Percentiles rank a stretch among this genome's conserved stretches.
Evolutionary conservation across 23 tunicate genomes (phyloP).

Genomic region (Ascidia mentula): DNA sequence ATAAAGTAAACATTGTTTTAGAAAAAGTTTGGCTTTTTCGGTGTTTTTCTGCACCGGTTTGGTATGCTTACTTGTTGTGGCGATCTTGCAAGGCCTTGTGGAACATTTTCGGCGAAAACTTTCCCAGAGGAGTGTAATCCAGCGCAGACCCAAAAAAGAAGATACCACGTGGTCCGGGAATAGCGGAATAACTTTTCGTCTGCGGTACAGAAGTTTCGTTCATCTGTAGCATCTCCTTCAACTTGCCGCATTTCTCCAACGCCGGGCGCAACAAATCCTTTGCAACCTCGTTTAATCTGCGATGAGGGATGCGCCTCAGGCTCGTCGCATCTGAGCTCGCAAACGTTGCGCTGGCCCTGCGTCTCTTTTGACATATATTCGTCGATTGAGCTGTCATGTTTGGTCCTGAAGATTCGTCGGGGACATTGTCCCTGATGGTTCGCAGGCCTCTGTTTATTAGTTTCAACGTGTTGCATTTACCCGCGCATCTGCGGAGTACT

Average conservation of each 20-base stretch:
- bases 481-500: background rate
- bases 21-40: background rate
- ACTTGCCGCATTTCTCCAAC: background rate
- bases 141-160: constrained; percentile 79
- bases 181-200: constrained; percentile 21
- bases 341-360: background rate
- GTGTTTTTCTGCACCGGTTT: too few species aligned
- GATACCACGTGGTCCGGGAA: constrained; percentile 81
- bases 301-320: constrained; percentile 1
- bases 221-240: background rate
- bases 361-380: background rate
- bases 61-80: constrained; percentile 54
- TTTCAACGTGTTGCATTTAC: background rate
- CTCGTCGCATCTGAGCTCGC: background rate
- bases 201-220: background rate
- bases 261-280: background rate
- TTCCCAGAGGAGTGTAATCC: constrained; percentile 71
- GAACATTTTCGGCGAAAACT: constrained; percentile 63
- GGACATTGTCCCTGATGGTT: background rate
- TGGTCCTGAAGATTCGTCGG: too few species aligned
- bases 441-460: background rate
- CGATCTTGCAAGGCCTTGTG: constrained; percentile 55
- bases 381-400: background rate
- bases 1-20: background rate
- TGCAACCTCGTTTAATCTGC: background rate